Evolutionary conservation across 2,113 vertebrate species (phyloP).

Genomic region (Brachyhypopomus occidentalis): DNA sequence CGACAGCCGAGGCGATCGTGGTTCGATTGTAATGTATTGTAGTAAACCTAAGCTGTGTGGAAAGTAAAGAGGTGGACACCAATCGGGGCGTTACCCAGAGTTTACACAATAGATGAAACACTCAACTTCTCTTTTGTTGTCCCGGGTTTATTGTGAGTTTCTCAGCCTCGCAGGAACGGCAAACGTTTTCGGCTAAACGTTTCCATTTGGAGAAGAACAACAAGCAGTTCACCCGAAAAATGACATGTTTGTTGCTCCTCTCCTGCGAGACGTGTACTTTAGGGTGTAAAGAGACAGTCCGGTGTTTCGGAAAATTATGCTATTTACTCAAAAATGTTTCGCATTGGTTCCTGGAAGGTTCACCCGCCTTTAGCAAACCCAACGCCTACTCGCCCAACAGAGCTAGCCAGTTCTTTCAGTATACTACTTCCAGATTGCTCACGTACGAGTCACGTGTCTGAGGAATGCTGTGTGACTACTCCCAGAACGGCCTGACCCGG

Average conservation of each 20-base stretch:
- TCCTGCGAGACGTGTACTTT: not conserved
- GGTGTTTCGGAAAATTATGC: not conserved
- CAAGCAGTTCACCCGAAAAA: constrained; percentile 19
- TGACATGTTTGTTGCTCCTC: constrained; percentile 16
- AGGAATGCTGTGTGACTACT: constrained; percentile 57
- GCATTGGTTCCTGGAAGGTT: constrained; percentile 21
- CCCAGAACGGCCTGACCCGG: constrained; percentile 36
- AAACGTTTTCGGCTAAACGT: constrained; percentile 30
- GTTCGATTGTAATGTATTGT: not conserved
- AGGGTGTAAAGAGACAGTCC: not conserved
- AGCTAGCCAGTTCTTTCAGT: constrained; percentile 32
- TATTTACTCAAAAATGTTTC: constrained; percentile 11
- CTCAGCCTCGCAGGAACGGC: constrained; percentile 27
- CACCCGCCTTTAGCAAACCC: constrained; percentile 33
- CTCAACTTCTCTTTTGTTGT: constrained; percentile 18
- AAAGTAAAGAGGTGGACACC: not conserved
- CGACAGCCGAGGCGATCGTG: not conserved
- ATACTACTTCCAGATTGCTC: constrained; percentile 8
- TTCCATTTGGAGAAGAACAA: constrained; percentile 33
- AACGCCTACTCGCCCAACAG: constrained; percentile 47
- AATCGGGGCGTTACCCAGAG: constrained; percentile 13
- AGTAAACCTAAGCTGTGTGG: not conserved
- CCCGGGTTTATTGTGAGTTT: not conserved
- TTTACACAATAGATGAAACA: constrained; percentile 43
- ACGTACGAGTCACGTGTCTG: constrained; percentile 49